Evolutionary conservation across 2,797 vertebrate genomes (phyloP).

Genomic region (Coilia nasus): DNA sequence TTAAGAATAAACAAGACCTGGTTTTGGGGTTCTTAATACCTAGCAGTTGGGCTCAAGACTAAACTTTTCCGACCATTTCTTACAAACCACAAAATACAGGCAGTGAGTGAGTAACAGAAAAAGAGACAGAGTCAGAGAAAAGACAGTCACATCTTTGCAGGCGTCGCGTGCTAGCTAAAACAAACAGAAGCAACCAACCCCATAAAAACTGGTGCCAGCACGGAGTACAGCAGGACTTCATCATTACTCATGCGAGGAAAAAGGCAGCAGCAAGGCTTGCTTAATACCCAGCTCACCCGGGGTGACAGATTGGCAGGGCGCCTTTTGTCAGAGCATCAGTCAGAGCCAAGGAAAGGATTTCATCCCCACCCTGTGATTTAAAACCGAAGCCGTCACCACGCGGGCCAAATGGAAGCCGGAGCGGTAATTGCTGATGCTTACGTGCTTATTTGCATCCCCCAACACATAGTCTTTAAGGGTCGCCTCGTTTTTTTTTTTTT

Average conservation of each 20-base stretch:
- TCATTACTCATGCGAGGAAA: slow-evolving; percentile 69
- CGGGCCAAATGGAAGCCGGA: background rate
- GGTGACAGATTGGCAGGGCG: slow-evolving; percentile 74
- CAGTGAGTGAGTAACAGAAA: background rate
- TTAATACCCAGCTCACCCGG: slow-evolving; percentile 71
- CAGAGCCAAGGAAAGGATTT: slow-evolving; percentile 65
- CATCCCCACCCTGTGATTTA: slow-evolving; percentile 73
- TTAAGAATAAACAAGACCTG: background rate
- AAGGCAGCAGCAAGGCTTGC: slow-evolving; percentile 64
- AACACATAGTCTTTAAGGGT: background rate
- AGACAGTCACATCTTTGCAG: background rate
- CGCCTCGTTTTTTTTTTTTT: background rate
- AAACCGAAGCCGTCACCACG: slow-evolving; percentile 54
- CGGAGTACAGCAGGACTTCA: slow-evolving; percentile 70
- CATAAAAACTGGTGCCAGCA: slow-evolving; percentile 64
- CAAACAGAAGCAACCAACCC: slow-evolving; percentile 59
- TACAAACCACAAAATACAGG: background rate
- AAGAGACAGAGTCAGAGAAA: background rate
- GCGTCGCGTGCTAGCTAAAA: background rate
- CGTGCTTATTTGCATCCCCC: background rate
- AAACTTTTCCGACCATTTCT: background rate
- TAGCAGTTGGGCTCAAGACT: background rate
- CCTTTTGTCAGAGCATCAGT: slow-evolving; percentile 71
- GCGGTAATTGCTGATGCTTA: slow-evolving; percentile 10
- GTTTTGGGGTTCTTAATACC: slow-evolving; percentile 37